Percentiles rank a stretch among this genome's conserved stretches.
Conservation (phyloP, 92 coral and sea anemone genomes). For the Metridium senile region DNA sequence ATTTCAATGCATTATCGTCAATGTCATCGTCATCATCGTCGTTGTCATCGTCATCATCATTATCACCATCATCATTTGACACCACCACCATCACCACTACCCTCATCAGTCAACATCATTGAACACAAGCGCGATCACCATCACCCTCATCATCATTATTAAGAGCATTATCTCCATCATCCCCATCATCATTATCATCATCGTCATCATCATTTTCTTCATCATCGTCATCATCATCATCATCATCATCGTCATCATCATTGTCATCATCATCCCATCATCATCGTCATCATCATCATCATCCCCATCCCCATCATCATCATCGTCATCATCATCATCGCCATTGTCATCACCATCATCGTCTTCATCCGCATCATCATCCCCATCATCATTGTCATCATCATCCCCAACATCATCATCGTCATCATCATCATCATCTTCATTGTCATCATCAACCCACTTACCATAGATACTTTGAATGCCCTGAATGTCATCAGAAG, state of each 20-base stretch:
- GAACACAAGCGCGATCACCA: background rate
- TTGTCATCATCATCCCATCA: background rate
- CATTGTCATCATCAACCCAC: background rate
- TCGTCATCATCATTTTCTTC: background rate
- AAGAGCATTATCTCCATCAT: no score
- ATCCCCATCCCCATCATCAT: background rate
- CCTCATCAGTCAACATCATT: background rate
- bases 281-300: background rate
- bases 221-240: background rate
- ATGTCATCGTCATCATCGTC: background rate
- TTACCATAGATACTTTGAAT: conserved; percentile 58
- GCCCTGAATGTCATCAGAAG: conserved; percentile 61
- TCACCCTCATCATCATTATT: background rate
- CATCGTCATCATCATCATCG: background rate
- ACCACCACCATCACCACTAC: background rate
- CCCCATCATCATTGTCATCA: background rate
- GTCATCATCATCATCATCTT: background rate
- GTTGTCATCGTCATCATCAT: background rate
- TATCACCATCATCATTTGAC: background rate
- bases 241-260: background rate
- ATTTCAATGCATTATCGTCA: background rate
- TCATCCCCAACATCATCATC: background rate
- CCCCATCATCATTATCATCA: background rate
- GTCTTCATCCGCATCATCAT: background rate
- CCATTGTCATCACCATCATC: background rate